A percentile compares a stretch with the other conserved stretches of the same genome.
These are phyloP conservation scores for Mormoops blainvillei DNA, from an alignment of 2,113 vertebrate species.

Conservation along the genomic window DNA sequence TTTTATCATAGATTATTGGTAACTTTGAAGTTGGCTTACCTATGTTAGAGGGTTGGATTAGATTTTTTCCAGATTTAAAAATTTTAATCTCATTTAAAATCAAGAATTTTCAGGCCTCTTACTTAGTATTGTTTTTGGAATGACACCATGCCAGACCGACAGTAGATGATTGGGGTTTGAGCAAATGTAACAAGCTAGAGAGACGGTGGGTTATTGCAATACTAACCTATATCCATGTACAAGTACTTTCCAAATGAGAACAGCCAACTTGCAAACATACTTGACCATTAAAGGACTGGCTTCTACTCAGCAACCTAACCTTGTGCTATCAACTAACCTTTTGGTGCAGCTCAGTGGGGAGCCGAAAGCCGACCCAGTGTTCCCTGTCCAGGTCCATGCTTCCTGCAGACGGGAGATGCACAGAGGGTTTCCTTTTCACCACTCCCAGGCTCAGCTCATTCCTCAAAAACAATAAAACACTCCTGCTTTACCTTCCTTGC, in stretches of 20 bases:
- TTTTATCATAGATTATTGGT: neutral
- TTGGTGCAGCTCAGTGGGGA: neutral
- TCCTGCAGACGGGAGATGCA: neutral
- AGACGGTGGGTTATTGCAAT: neutral
- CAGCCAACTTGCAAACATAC: neutral
- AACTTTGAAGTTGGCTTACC: neutral
- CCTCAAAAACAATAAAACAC: neutral
- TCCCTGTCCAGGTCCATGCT: neutral
- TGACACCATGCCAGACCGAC: neutral
- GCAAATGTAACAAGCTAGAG: slow-evolving; percentile 7
- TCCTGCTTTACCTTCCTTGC: neutral
- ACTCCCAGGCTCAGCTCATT: neutral
- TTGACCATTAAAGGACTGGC: neutral
- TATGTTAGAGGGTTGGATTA: neutral
- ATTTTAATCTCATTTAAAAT: neutral
- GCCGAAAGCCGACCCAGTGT: neutral
- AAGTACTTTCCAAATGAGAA: neutral
- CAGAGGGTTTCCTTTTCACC: neutral
- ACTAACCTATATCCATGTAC: neutral
- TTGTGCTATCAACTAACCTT: neutral
- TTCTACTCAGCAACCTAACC: neutral
- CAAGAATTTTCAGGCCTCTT: neutral
- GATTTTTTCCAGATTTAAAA: neutral
- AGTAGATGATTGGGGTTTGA: neutral
- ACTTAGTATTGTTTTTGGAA: neutral